These are phyloP conservation scores for Elgaria multicarinata DNA, from an alignment of 2,113 vertebrate genomes.

Conservation along the genomic window DNA sequence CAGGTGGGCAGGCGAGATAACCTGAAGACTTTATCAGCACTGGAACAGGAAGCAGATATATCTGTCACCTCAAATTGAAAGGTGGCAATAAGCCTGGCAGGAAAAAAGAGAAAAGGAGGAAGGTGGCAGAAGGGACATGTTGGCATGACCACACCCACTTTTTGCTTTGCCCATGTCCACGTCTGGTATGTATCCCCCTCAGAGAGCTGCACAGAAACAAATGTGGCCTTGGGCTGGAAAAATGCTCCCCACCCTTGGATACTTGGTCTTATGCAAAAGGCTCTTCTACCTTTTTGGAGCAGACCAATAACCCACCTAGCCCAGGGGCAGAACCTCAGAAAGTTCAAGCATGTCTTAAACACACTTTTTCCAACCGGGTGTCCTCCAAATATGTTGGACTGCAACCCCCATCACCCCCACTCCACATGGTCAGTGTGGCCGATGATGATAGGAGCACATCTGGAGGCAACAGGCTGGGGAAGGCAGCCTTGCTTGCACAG, in stretches of 20 bases:
- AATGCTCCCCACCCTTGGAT: too few relatives aligned
- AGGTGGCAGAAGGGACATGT: background rate
- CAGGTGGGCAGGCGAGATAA: background rate
- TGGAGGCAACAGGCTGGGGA: too few relatives aligned
- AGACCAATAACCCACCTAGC: too few relatives aligned
- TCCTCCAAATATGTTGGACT: too few relatives aligned
- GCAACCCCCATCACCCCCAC: too few relatives aligned
- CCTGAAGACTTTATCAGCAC: rapidly evolving
- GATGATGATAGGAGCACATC: too few relatives aligned
- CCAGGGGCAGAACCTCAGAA: background rate
- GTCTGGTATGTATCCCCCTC: background rate
- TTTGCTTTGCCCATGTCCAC: background rate
- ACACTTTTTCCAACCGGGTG: too few relatives aligned
- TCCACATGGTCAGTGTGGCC: too few relatives aligned
- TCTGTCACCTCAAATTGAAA: background rate
- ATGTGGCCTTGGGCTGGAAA: too few relatives aligned
- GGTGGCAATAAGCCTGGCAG: background rate
- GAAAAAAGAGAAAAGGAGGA: background rate
- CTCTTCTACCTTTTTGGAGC: too few relatives aligned
- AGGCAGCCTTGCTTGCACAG: too few relatives aligned
- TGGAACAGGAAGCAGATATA: background rate
- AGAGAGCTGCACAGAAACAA: background rate
- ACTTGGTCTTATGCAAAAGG: background rate
- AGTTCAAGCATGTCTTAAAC: background rate
- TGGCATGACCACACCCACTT: background rate